Evolutionary conservation across 2,113 vertebrate species (phyloP), one percentile per base, ranked within the genome.

Genomic region (Rhinichthys klamathensis): DNA sequence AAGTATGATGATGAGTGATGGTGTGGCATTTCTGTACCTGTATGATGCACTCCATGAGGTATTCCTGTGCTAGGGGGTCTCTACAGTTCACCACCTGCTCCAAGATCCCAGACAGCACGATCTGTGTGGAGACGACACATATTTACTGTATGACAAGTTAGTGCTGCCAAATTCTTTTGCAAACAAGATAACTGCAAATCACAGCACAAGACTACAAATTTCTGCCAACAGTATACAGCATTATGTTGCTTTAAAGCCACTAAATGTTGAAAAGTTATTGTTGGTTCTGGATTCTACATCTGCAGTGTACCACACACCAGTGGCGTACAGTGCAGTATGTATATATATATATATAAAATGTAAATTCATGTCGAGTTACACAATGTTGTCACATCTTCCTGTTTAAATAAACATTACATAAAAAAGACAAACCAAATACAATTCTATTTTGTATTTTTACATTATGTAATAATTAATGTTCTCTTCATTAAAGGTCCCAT

Each of bases 11-110:
- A 8, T 32, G 18, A 16, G 54, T 18, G 3, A 51, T 25, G 18
- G 25, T 44, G 21, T 25, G 69, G 4, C 49, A 60, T 75, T 75
- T n/a, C 32, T 41, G 10, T 92, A 99, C 98, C 97, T 99, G 98
- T 93, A 99, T 99, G 86, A 99, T 99, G 90, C 98, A 99, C 89
- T 99, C 98, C 98, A 99, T 99, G 75, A 99, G 96, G 92, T 99
- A 99, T 89, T 99, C 98, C 92, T 99, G 98, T 86, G 98, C 98
- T 93, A 99, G 90, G 3, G 98, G 96, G 94, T 99, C 98, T 92
- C 98, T 96, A 86, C 98, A 99, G 91, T 99, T 99, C 54, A 99
- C 98, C 49, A 99, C 97, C 89, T 99, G 98, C 87, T 99, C 98
- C 94, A 99, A 90, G 85, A 99, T 97, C 80, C 97, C 98, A 61